Percentiles rank a stretch among this genome's conserved stretches.
Evolutionary conservation across 2,113 vertebrate species (phyloP).

Genomic region (Tenrec ecaudatus): DNA sequence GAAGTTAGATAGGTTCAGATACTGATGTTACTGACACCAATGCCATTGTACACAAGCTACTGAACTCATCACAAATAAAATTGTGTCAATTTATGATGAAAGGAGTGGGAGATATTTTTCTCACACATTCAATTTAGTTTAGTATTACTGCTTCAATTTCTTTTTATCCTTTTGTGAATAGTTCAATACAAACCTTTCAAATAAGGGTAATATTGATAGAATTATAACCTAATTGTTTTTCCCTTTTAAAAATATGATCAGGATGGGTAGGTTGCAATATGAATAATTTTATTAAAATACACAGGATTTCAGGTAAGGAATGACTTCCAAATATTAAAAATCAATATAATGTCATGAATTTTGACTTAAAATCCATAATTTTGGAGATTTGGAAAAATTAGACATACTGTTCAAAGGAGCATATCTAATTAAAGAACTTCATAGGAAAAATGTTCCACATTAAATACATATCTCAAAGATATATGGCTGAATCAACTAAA

Average conservation of each 20-base stretch:
- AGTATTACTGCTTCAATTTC: neutral
- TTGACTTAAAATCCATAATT: slow-evolving; percentile 23
- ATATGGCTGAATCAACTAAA: neutral
- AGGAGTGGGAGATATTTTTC: neutral
- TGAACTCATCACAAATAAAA: too few relatives aligned
- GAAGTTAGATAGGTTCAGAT: neutral
- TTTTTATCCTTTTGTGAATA: neutral
- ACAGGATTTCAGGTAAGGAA: neutral
- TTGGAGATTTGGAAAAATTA: neutral
- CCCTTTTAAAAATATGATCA: neutral
- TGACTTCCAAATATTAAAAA: slow-evolving; percentile 34
- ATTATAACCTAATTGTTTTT: neutral
- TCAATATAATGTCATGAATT: neutral
- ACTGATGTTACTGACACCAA: neutral
- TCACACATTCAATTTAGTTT: neutral
- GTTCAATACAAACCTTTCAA: neutral
- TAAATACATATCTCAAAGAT: neutral
- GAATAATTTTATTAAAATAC: neutral
- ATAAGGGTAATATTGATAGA: neutral
- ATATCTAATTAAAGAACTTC: neutral
- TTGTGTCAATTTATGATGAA: neutral
- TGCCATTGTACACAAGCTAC: too few relatives aligned
- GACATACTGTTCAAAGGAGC: neutral
- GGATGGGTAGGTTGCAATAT: neutral
- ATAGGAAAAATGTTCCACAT: neutral